Evolutionary conservation across 2,797 vertebrate species (phyloP), one percentile per base, ranked within the genome.

Genomic region (Chelonia mydas): DNA sequence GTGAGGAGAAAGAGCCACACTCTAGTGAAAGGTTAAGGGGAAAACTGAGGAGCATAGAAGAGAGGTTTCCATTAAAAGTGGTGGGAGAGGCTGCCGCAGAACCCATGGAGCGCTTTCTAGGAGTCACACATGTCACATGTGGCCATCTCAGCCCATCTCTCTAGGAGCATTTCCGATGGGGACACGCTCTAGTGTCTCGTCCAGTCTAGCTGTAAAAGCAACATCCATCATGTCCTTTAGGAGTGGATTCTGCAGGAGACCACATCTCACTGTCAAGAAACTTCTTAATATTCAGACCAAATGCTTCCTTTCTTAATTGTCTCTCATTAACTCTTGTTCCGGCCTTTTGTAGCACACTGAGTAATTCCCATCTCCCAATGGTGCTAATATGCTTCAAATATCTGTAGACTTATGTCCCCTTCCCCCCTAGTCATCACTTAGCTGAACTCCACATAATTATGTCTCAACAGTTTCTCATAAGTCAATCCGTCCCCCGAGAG

Each of bases 171-270:
- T 37, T 72, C 41, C 3, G 1, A 28, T 6, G 28, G 74, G 17
- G 31, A 23, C 68, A 83, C 0, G 0, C 54, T 87, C 5, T 81
- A 81, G 45, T 8, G 5, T 87, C 83, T 51, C 51, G 16, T 53
- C 28, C 53, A 76, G 21, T 23, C 55, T 57, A 31, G 25, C n/a
- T 84, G 37, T 10, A 55, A 84, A 81, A 54, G 25, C 10, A 51
- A 55, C 12, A 65, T 0, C 2, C 7, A 47, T 3, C 0, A 0
- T 6, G n/a, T 12, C 53, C 86, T 84, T 41, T 68, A 23, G 19
- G 45, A 83, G 31, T 59, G 3, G 33, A 41, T 90, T 68, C 88
- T 31, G 19, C 11, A 81, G 11, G 76, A 79, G 49, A 7, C 7
- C 9, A 54, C 21, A 6, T 83, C 72, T 82, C 2, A 0, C 55